phyloP scores from a whole-genome alignment of 1,140 invertebrate genomes.

The Neodiprion virginianus region DNA sequence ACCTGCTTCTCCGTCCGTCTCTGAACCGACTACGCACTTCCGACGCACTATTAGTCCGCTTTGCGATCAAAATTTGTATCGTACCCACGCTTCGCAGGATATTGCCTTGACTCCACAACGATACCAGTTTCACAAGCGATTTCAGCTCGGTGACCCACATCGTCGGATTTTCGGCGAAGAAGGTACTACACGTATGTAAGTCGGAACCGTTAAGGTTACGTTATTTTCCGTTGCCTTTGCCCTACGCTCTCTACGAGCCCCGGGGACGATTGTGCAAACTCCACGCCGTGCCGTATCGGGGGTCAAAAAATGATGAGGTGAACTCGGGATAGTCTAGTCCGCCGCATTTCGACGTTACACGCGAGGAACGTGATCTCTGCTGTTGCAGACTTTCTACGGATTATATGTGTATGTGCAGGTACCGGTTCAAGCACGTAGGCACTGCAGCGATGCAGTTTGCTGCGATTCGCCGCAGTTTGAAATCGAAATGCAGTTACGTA shows the following conservation, averaged over 20 bases:
- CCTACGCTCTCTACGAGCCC: too few species aligned
- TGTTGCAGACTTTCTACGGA: not conserved
- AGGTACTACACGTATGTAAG: not conserved
- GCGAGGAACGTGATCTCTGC: not conserved
- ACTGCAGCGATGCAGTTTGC: not conserved
- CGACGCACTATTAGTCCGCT: too few species aligned
- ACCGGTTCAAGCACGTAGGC: not conserved
- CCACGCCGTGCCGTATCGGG: not conserved
- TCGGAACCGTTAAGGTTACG: not conserved
- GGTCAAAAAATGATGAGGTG: not conserved
- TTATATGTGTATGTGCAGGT: not conserved
- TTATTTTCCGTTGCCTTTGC: not conserved
- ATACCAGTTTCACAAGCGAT: constrained; percentile 3
- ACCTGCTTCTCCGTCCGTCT: too few species aligned
- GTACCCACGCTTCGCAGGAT: too few species aligned
- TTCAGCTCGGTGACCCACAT: not conserved
- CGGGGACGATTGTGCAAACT: too few species aligned
- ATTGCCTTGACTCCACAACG: not conserved
- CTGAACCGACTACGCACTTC: too few species aligned
- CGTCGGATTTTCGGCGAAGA: not conserved
- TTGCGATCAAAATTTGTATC: too few species aligned
- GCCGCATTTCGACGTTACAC: not conserved
- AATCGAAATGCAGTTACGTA: not conserved
- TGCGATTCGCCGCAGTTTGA: not conserved
- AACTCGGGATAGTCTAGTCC: not conserved